Conservation (phyloP, 2,888 invertebrate species). For the Sphaerolaimus hirsutus region DNA sequence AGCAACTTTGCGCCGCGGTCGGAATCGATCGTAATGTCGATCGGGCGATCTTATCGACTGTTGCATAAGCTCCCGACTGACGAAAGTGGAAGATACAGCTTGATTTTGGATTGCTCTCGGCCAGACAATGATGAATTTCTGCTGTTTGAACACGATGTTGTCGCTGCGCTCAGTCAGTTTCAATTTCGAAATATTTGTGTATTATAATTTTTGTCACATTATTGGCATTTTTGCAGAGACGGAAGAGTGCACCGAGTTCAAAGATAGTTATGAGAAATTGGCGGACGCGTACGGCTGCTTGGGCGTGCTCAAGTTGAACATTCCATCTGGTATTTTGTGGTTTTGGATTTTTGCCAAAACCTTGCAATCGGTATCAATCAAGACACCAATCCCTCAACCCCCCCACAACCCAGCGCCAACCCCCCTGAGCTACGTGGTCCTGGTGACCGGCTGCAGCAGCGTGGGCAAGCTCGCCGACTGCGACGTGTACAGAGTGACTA, state of each 20-base stretch:
- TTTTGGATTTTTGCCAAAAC: background rate
- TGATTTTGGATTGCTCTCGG: conserved; percentile 4
- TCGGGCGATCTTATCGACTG: no score
- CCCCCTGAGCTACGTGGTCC: conserved; percentile 57
- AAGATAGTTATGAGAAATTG: conserved; percentile 64
- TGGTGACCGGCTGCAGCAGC: conserved; percentile 82
- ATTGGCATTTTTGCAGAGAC: conserved; percentile 33
- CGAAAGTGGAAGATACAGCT: no score
- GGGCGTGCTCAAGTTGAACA: conserved; percentile 57
- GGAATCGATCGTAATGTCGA: no score
- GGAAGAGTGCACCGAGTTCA: conserved; percentile 65
- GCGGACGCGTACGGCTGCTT: conserved; percentile 83
- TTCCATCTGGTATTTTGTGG: no score
- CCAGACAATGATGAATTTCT: conserved; percentile 13
- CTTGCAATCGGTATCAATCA: background rate
- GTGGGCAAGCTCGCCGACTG: conserved; percentile 80
- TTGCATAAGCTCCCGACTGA: no score
- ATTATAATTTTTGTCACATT: background rate
- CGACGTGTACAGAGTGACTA: conserved; percentile 79
- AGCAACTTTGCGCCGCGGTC: no score
- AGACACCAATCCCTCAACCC: background rate
- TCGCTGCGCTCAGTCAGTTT: conserved; percentile 12
- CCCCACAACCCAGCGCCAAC: background rate
- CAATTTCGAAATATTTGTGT: background rate
- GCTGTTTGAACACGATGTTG: conserved; percentile 16